These are phyloP conservation scores for Phaetusa simplex DNA, from an alignment of 2,113 vertebrate genomes.

Conservation along the genomic window DNA sequence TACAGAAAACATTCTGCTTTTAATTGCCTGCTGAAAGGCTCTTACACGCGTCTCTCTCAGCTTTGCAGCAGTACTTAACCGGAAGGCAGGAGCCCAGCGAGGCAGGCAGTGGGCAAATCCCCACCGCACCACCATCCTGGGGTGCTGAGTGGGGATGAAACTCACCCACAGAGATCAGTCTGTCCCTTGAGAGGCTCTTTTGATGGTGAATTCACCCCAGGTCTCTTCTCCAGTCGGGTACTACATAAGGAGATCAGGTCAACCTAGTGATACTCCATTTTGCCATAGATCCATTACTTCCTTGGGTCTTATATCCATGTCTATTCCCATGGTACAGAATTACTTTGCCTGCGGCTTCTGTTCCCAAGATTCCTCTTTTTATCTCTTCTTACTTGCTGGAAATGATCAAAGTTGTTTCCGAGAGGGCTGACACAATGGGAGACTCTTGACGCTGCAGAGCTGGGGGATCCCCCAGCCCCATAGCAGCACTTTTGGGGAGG, in stretches of 20 bases:
- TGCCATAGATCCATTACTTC: neutral
- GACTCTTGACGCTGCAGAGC: neutral
- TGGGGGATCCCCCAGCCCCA: neutral
- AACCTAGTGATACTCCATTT: neutral
- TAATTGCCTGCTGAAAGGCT: conserved; percentile 61
- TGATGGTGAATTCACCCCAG: neutral
- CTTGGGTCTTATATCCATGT: neutral
- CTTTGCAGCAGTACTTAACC: neutral
- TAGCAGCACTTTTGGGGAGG: neutral
- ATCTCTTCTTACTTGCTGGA: neutral
- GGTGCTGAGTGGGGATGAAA: neutral
- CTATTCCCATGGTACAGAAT: neutral
- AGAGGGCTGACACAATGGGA: neutral
- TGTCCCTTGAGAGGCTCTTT: neutral
- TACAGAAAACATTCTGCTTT: conserved; percentile 61
- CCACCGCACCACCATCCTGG: neutral
- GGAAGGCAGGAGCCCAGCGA: neutral
- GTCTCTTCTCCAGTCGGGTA: neutral
- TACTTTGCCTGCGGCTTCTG: neutral
- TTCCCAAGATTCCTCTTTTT: neutral
- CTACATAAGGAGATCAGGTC: neutral
- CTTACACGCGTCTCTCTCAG: neutral
- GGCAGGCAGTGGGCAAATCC: neutral
- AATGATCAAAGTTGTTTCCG: neutral
- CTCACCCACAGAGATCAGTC: neutral